Base-by-base conservation (phyloP, 1,140 invertebrate species). In the Drosophila varians region DNA sequence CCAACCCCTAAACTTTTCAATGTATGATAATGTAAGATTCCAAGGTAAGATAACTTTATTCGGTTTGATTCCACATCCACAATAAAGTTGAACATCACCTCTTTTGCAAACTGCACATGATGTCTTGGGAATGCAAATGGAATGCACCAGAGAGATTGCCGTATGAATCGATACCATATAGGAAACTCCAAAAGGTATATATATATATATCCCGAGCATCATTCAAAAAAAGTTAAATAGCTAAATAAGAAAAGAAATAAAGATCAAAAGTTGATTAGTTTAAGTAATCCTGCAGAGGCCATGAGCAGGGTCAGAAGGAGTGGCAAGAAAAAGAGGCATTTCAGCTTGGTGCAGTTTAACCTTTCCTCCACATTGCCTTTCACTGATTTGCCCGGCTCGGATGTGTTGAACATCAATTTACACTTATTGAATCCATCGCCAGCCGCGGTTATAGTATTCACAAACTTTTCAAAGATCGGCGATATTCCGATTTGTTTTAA, bases 401-500 rank as follows among this genome's bases (percentile, higher is more conserved):
- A 23, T 5, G 43, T 8, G 11, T 16, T 25, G 14, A 25, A 16
- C 3, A 12, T 0, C 8, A 11, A 12, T 3, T 28, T 12, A 11
- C 18, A 14, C 16, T 12, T 28, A 21, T 8, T 23, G 14, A 5
- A 2, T 4, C 8, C 12, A 2, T 28, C 26, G n/a, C n/a, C 25
- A 1, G 2, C 4, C 12, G 43, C 18, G 3, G 16, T 1, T 1
- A 31, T 38, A 23, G 60, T 53, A 4, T 48, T 64, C 11, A 43
- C 14, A 9, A 42, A 58, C 36, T 65, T 65, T 7, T 57, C 55
- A 12, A 34, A 2, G 11, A 48, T 40, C 14, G 61, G 45, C 5
- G 43, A 58, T 1, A 54, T 65, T 5, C 61, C 61, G 25, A 58
- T 65, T 2, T 45, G 31, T 65, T 2, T 45, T 23, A 14, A 65